Evolutionary conservation across 2,797 vertebrate genomes (phyloP).

Genomic region (Sebastes alutus): DNA sequence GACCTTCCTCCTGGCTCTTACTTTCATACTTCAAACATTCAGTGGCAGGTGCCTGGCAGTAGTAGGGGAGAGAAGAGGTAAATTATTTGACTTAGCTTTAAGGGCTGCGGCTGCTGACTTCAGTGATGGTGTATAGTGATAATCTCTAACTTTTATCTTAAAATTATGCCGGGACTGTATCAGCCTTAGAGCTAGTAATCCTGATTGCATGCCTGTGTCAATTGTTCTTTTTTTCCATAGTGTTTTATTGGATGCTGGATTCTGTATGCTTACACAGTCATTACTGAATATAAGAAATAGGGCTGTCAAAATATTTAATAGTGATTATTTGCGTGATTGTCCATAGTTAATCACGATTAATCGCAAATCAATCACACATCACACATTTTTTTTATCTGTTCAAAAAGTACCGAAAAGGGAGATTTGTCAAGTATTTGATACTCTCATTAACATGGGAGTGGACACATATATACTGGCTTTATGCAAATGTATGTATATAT

Average conservation of each 20-base stretch:
- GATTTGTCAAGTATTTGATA: too few species aligned
- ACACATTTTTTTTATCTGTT: too few species aligned
- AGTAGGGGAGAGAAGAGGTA: slow-evolving; percentile 46
- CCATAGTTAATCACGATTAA: too few species aligned
- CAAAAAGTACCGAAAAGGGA: too few species aligned
- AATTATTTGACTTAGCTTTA: slow-evolving; percentile 68
- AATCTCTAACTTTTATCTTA: slow-evolving; percentile 70
- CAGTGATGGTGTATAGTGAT: slow-evolving; percentile 63
- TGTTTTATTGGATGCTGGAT: slow-evolving; percentile 1
- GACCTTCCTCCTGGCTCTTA: slow-evolving; percentile 57
- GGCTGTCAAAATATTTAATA: too few species aligned
- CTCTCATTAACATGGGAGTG: too few species aligned
- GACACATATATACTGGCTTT: too few species aligned
- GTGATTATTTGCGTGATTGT: too few species aligned
- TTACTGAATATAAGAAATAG: not conserved
- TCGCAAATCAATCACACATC: too few species aligned
- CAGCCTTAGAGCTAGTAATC: slow-evolving; percentile 29
- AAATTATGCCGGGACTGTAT: slow-evolving; percentile 43
- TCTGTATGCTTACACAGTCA: not conserved
- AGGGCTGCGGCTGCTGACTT: slow-evolving; percentile 61
- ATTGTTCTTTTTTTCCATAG: slow-evolving; percentile 15
- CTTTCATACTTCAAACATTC: slow-evolving; percentile 62
- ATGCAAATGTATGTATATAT: too few species aligned
- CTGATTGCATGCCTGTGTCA: not conserved
- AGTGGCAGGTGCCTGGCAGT: slow-evolving; percentile 45